Evolutionary conservation across 2,113 vertebrate genomes (phyloP).

Genomic region (Elgaria multicarinata): DNA sequence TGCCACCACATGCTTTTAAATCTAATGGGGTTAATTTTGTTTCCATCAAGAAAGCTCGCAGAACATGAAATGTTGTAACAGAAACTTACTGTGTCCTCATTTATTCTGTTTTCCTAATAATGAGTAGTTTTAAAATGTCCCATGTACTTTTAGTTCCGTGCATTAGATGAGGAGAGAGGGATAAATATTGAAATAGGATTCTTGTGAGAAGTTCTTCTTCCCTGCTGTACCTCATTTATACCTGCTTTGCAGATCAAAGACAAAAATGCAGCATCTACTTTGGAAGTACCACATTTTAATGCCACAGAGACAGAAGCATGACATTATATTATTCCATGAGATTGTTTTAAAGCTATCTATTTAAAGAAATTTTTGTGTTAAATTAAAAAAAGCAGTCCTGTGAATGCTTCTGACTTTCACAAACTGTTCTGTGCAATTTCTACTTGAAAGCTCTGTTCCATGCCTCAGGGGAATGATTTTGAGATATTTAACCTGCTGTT

Average conservation of each 20-base stretch:
- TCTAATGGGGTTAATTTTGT: not conserved
- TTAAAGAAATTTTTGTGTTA: not conserved
- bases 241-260: slow-evolving; percentile 26
- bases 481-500: slow-evolving; percentile 1
- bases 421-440: slow-evolving; percentile 14
- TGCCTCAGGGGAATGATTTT: slow-evolving; percentile 5
- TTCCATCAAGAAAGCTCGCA: not conserved
- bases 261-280: slow-evolving; percentile 20
- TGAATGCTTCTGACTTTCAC: not conserved
- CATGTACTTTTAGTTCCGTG: not conserved
- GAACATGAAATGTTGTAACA: slow-evolving; percentile 6
- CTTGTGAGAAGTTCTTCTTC: slow-evolving; percentile 19
- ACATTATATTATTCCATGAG: not conserved
- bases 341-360: not conserved
- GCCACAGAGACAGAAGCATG: not conserved
- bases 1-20: accelerated
- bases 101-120: not conserved
- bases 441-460: slow-evolving; percentile 31
- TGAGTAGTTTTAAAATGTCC: slow-evolving; percentile 8
- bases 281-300: not conserved
- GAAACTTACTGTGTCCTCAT: slow-evolving; percentile 20
- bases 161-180: not conserved
- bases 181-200: not conserved
- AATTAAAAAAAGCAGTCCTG: not conserved
- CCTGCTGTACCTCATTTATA: slow-evolving; percentile 8